Evolutionary conservation across 2,888 invertebrate genomes (phyloP).

Genomic region (Hemicrepidius hirtus): DNA sequence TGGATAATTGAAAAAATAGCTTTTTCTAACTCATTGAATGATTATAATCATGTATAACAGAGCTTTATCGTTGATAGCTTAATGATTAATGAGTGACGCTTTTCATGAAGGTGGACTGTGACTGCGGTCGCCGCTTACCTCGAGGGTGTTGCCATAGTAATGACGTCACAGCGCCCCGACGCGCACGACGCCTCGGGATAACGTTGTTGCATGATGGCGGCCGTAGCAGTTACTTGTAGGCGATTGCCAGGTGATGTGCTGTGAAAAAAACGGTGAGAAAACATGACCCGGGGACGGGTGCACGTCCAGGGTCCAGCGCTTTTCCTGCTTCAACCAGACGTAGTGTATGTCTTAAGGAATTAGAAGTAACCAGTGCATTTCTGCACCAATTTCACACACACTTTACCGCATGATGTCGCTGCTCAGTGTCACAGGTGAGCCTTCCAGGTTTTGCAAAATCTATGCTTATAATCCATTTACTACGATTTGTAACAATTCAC

Average conservation of each 20-base stretch:
- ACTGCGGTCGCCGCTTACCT: constrained; percentile 60
- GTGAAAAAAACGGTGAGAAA: constrained; percentile 54
- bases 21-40: constrained; percentile 16
- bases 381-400: constrained; percentile 53
- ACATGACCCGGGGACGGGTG: constrained; percentile 56
- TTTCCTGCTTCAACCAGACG: constrained; percentile 49
- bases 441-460: constrained; percentile 37
- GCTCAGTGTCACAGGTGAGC: constrained; percentile 68
- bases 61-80: constrained; percentile 32
- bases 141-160: constrained; percentile 65
- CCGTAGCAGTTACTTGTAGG: constrained; percentile 56
- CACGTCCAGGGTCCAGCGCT: constrained; percentile 55
- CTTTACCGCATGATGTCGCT: constrained; percentile 66
- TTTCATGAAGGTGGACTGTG: constrained; percentile 56
- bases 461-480: constrained; percentile 25
- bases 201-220: constrained; percentile 60
- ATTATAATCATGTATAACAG: constrained; percentile 18
- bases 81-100: constrained; percentile 50
- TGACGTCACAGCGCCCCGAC: constrained; percentile 71
- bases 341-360: constrained; percentile 57
- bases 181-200: constrained; percentile 56
- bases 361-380: constrained; percentile 55
- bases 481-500: constrained; percentile 1
- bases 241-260: constrained; percentile 52
- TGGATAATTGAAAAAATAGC: background rate